A percentile compares a stretch with the other conserved stretches of the same genome.
These are phyloP conservation scores for Solen grandis DNA, from an alignment of 1,140 invertebrate species.

Conservation along the genomic window DNA sequence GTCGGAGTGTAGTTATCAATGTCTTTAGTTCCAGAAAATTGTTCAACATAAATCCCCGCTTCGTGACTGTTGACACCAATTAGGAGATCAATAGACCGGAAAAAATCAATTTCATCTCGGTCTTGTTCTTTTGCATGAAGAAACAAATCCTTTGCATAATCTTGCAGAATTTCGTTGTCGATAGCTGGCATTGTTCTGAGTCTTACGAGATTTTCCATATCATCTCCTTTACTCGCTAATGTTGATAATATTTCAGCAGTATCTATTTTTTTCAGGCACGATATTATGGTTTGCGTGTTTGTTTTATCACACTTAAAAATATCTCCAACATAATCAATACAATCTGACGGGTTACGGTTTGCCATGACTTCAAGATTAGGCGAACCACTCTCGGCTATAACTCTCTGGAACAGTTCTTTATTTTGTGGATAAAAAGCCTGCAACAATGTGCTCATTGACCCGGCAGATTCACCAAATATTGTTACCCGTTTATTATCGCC, in stretches of 20 bases:
- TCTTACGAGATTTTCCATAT: not conserved
- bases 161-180: slow-evolving; percentile 9
- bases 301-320: not conserved
- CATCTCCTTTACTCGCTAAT: not conserved
- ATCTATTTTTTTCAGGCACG: not conserved
- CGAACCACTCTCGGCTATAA: slow-evolving; percentile 21
- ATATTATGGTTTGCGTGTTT: not conserved
- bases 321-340: not conserved
- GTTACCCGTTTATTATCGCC: slow-evolving; percentile 84
- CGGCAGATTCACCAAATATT: slow-evolving; percentile 61
- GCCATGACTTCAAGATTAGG: not conserved
- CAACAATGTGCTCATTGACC: slow-evolving; percentile 41
- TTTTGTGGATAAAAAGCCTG: slow-evolving; percentile 39
- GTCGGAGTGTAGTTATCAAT: not conserved
- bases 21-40: not conserved
- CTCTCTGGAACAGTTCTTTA: slow-evolving; percentile 16
- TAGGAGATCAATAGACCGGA: slow-evolving; percentile 9
- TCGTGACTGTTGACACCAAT: slow-evolving; percentile 8
- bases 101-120: slow-evolving; percentile 17
- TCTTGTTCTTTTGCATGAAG: not conserved
- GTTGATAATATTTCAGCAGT: not conserved
- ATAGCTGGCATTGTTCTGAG: not conserved
- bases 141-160: not conserved
- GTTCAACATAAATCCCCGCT: not conserved
- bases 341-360: not conserved